These are phyloP conservation scores for Ctenodactylus gundi DNA, from an alignment of 2,113 vertebrate species.

Conservation along the genomic window DNA sequence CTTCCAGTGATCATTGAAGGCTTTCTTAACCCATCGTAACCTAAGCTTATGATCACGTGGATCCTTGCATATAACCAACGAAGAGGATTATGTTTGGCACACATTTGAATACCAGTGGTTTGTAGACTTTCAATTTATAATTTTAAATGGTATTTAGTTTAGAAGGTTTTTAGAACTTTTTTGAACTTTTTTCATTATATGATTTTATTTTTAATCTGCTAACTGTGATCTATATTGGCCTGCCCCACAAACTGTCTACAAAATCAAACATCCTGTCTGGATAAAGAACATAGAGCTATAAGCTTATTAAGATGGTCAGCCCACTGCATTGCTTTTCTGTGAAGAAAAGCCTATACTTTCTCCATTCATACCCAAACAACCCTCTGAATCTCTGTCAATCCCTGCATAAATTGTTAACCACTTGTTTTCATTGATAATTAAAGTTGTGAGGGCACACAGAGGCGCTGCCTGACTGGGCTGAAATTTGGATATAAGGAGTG, in stretches of 20 bases:
- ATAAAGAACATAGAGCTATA: not conserved
- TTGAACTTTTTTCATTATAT: constrained; percentile 37
- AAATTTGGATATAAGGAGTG: constrained; percentile 14
- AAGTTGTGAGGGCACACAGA: not conserved
- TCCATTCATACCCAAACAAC: constrained; percentile 7
- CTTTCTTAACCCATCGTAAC: not conserved
- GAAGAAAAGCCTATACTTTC: not conserved
- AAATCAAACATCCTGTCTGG: not conserved
- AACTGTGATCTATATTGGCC: not conserved
- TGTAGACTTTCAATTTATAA: not conserved
- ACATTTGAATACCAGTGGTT: not conserved
- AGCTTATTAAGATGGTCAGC: not conserved
- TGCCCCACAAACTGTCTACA: not conserved
- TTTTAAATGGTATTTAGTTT: constrained; percentile 28
- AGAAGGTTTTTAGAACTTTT: constrained; percentile 14
- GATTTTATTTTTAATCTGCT: constrained; percentile 9
- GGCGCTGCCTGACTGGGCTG: not conserved
- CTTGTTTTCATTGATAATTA: constrained; percentile 20
- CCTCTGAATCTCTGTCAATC: constrained; percentile 28
- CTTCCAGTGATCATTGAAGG: not conserved
- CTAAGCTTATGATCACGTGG: not conserved
- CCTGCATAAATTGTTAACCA: not conserved
- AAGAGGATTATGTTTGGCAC: not conserved
- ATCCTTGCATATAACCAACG: not conserved
- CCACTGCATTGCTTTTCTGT: constrained; percentile 3